These are phyloP conservation scores for Coreius guichenoti DNA, from an alignment of 2,797 vertebrate species.

Conservation along the genomic window DNA sequence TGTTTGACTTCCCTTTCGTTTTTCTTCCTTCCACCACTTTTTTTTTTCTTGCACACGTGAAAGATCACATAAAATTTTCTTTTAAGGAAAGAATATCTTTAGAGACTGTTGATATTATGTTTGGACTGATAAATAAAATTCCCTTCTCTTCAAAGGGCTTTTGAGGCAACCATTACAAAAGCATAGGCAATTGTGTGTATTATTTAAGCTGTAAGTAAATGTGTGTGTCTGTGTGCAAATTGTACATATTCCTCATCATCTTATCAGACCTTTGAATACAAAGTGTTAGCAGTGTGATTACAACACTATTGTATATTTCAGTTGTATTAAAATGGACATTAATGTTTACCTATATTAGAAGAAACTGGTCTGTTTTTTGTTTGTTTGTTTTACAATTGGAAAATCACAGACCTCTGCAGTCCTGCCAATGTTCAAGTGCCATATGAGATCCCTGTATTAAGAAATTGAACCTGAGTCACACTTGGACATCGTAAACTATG, in stretches of 20 bases:
- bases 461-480: constrained; percentile 24
- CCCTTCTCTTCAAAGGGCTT: neutral
- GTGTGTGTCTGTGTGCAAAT: neutral
- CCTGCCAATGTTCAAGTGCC: neutral
- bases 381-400: neutral
- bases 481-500: constrained; percentile 37
- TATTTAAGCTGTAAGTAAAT: neutral
- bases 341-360: neutral
- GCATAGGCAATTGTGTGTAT: neutral
- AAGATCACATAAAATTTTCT: constrained; percentile 25
- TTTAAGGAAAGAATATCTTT: constrained; percentile 15
- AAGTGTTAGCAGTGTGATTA: neutral
- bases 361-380: neutral
- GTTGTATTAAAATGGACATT: neutral
- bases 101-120: constrained; percentile 33
- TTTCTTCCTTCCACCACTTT: neutral
- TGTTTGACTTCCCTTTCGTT: constrained; percentile 23
- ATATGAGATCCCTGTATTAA: constrained; percentile 24
- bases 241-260: neutral
- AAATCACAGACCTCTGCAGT: neutral
- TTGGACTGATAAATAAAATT: constrained; percentile 18
- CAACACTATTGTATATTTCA: neutral
- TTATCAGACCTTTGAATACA: neutral
- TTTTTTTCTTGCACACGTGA: constrained; percentile 11
- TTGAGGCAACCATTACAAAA: constrained; percentile 14